Evolutionary conservation across 2,797 vertebrate species (phyloP), one percentile per base, ranked within the genome.

Genomic region (Oryzias sinensis): DNA sequence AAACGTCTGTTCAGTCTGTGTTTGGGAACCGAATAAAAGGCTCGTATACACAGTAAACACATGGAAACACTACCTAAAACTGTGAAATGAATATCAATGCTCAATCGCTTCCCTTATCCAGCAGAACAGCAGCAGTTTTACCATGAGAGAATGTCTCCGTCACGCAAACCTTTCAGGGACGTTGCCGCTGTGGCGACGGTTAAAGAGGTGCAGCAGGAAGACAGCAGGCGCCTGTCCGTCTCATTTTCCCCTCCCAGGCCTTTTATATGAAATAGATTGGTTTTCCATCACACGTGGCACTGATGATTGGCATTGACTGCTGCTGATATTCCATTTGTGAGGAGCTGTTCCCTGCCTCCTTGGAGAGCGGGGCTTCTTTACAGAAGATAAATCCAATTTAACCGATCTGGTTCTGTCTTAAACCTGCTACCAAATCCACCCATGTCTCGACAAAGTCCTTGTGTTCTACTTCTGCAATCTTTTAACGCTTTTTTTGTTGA

Each of bases 1-100:
- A 24, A 47, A 51, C 44, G 65, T 58, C 53, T 46, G 48, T 50
- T 15, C 22, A 53, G 14, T 50, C 66, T 43, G 33, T 64, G 22
- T 5, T 13, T 44, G 49, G 43, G 64, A 71, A 72, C 56, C 54
- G 70, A 73, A 72, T 74, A 59, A 59, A 76, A 65, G 29, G 62
- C 29, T 22, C 51, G 72, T 84, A 79, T 77, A 77, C 57, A 79
- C 65, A 83, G 80, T 88, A 83, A 84, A 83, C 82, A 70, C 76
- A 70, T 72, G 72, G 79, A 78, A 84, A 85, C 81, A 78, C 77
- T 81, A 66, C 68, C 80, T 84, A 87, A 87, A 77, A 84, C 80
- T 88, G 86, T 82, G 87, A 89, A 89, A 90, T 90, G 79, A 89
- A 89, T 89, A 90, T 89, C 87, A 89, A 89, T 90, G 88, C 80